Base-by-base conservation (phyloP, 2,888 invertebrate genomes). In the Melieria picta region DNA sequence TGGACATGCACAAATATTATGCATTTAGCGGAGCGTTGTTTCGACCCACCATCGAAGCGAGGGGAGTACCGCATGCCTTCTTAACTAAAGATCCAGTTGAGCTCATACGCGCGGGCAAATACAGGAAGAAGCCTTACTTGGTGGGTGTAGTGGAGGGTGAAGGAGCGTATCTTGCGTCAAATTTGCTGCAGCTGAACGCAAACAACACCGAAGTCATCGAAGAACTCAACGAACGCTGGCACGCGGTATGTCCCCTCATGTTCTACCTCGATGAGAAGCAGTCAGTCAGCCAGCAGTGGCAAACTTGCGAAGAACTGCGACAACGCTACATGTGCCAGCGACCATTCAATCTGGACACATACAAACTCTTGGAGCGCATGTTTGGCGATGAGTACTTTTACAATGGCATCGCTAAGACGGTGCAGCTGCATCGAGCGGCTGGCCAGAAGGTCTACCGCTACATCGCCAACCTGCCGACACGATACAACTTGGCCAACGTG, bases 11-110 rank as follows among this genome's bases (percentile, higher is more conserved):
- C 52, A 88, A 88, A 60, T 90, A 88, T 87, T 81, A 90, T n/a
- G 91, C 91, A 79, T 89, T 90, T 84, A 90, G 93, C 75, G 92
- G 91, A 83, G 90, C 91, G 0, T 91, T 92, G 3, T 93, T 93
- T 83, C 92, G 90, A 0, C 92, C 93, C 0, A 91, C 92, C 0
- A 88, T 90, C 0, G 94, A 94, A 79, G 83, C 88, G 1, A 79
- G 79, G 10, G 82, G 85, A 0, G 77, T 85, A 7, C 77, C 79
- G 5, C 80, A 85, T 0, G 78, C 86, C 7, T 91, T 93, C 86
- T 85, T 94, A 13, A 88, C 89, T 1, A 88, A 91, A 74, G 89
- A 91, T 75, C 93, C 94, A 0, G 89, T 89, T 77, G 87, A 88
- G 62, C 85, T 88, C 50, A 80, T 87, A 45, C 76, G 79, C 50